Evolutionary conservation across 2,797 vertebrate species (phyloP).

Genomic region (Vultur gryphus): DNA sequence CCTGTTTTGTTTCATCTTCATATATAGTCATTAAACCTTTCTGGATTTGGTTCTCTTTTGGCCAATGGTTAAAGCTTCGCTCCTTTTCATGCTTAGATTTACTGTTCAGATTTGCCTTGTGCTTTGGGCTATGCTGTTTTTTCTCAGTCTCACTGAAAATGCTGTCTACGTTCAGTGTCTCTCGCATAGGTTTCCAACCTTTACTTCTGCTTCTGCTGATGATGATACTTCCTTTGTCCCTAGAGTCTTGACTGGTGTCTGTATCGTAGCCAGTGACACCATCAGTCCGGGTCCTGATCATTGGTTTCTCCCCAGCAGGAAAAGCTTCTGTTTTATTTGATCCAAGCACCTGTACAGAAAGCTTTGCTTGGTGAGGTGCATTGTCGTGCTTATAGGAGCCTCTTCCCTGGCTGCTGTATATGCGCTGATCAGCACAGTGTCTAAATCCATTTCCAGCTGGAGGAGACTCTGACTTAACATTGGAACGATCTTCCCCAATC

Average conservation of each 20-base stretch:
- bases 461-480: slow-evolving; percentile 64
- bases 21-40: slow-evolving; percentile 94
- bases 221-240: slow-evolving; percentile 67
- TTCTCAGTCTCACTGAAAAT: slow-evolving; percentile 81
- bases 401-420: slow-evolving; percentile 88
- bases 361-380: slow-evolving; percentile 54
- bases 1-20: slow-evolving; percentile 89
- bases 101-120: slow-evolving; percentile 58
- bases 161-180: slow-evolving; percentile 94
- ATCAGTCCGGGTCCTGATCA: slow-evolving; percentile 55
- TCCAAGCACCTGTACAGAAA: slow-evolving; percentile 21
- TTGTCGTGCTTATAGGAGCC: slow-evolving; percentile 79
- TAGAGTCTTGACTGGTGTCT: slow-evolving; percentile 88
- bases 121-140: slow-evolving; percentile 79
- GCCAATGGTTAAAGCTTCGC: slow-evolving; percentile 56
- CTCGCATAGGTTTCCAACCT: slow-evolving; percentile 89
- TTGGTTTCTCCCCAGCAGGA: slow-evolving; percentile 51
- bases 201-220: slow-evolving; percentile 72
- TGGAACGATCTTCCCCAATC: slow-evolving; percentile 43
- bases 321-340: slow-evolving; percentile 45
- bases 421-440: slow-evolving; percentile 72
- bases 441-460: slow-evolving; percentile 78
- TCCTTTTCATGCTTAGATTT: slow-evolving; percentile 68
- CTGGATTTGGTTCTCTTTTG: slow-evolving; percentile 80
- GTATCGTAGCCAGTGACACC: slow-evolving; percentile 84